Percentiles rank a stretch among this genome's conserved stretches.
These are phyloP conservation scores for Pardosa pseudoannulata DNA, from an alignment of 2,888 invertebrate species.

Conservation along the genomic window DNA sequence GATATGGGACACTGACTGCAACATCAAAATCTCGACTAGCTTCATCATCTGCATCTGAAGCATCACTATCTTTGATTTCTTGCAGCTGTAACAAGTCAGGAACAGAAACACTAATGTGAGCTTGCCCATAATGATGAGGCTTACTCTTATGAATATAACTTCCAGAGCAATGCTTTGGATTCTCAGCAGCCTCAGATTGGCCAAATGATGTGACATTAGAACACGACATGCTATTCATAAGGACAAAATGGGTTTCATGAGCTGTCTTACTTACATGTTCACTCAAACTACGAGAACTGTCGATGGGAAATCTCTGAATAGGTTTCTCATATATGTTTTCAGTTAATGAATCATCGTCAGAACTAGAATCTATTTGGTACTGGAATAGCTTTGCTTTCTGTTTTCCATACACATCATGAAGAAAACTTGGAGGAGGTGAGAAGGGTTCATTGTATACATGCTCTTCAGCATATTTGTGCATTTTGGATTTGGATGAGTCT, in stretches of 20 bases:
- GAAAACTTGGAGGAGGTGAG: conserved; percentile 66
- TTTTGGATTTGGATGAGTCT: background rate
- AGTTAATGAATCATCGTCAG: conserved; percentile 60
- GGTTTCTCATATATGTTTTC: conserved; percentile 72
- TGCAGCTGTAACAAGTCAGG: conserved; percentile 68
- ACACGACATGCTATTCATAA: conserved; percentile 56
- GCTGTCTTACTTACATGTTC: conserved; percentile 35
- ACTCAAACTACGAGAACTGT: conserved; percentile 25
- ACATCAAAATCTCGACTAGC: conserved; percentile 85
- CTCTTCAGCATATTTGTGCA: conserved; percentile 39
- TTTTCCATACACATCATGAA: conserved; percentile 71
- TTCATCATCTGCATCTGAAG: conserved; percentile 89
- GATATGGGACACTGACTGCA: conserved; percentile 31
- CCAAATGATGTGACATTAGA: conserved; percentile 50
- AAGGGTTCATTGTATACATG: conserved; percentile 71
- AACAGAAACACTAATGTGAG: conserved; percentile 75
- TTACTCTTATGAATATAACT: conserved; percentile 4
- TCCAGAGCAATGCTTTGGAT: background rate
- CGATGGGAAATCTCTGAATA: conserved; percentile 23
- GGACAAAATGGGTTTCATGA: conserved; percentile 39
- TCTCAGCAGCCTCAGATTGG: background rate
- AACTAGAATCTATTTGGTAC: conserved; percentile 50
- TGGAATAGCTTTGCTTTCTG: conserved; percentile 47
- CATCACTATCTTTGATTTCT: conserved; percentile 72
- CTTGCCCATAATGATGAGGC: conserved; percentile 50